Conservation (phyloP, 2,797 vertebrate species). For the Borostomias antarcticus region DNA sequence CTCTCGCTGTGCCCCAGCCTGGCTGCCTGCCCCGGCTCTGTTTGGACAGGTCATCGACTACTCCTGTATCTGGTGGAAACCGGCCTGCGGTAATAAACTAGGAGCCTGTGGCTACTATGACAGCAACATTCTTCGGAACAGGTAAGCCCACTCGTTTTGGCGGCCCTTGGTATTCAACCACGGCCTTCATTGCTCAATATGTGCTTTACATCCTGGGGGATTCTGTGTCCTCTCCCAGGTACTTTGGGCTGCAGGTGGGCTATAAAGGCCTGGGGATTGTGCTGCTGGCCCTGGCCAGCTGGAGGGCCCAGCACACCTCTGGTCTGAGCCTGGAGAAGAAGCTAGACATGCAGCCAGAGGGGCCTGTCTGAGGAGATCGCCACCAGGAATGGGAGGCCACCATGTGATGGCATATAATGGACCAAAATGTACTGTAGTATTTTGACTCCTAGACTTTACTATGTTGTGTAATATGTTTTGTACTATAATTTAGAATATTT, state of each 20-base stretch:
- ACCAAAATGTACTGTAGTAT: background rate
- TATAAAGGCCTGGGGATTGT: constrained; percentile 86
- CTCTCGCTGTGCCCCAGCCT: constrained; percentile 72
- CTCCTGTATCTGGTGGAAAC: constrained; percentile 75
- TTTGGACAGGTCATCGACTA: constrained; percentile 80
- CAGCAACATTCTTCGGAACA: constrained; percentile 85
- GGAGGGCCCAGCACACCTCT: constrained; percentile 87
- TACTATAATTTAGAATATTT: no score
- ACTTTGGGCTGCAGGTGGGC: constrained; percentile 88
- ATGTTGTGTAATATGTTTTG: constrained; percentile 21
- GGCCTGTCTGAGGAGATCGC: background rate
- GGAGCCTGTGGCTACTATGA: constrained; percentile 88
- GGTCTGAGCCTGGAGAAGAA: constrained; percentile 87
- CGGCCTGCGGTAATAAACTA: constrained; percentile 73
- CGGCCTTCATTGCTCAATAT: background rate
- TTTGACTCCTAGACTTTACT: constrained; percentile 23
- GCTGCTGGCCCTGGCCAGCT: constrained; percentile 81
- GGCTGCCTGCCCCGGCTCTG: constrained; percentile 80
- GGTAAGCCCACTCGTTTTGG: constrained; percentile 69
- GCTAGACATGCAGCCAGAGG: constrained; percentile 42
- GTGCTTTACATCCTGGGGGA: background rate
- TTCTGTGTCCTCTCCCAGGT: constrained; percentile 71
- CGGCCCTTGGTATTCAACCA: no score
- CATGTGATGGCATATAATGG: background rate
- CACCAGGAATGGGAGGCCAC: background rate